phyloP scores from a whole-genome alignment of 2,888 invertebrate genomes.

The Mesoligia furuncula region DNA sequence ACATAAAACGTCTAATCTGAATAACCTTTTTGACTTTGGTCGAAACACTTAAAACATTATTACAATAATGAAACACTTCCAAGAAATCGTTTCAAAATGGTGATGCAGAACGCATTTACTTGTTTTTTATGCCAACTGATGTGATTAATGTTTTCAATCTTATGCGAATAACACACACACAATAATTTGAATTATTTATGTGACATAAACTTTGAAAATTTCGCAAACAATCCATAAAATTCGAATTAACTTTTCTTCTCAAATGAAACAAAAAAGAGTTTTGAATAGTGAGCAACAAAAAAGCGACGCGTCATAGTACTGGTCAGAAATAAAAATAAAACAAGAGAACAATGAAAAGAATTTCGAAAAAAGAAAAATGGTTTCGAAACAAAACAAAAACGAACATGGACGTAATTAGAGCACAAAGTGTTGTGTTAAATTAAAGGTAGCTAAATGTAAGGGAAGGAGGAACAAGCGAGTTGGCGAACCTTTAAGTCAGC shows the following conservation, averaged over 20 bases:
- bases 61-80: slow-evolving; percentile 59
- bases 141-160: slow-evolving; percentile 73
- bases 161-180: slow-evolving; percentile 65
- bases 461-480: slow-evolving; percentile 76
- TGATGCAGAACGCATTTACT: slow-evolving; percentile 56
- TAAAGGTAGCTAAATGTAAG: slow-evolving; percentile 74
- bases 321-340: slow-evolving; percentile 39
- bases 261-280: slow-evolving; percentile 25
- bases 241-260: slow-evolving; percentile 12
- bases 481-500: slow-evolving; percentile 84
- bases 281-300: slow-evolving; percentile 30
- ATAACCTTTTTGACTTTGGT: slow-evolving; percentile 35
- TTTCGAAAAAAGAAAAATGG: slow-evolving; percentile 57
- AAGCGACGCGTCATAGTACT: slow-evolving; percentile 29
- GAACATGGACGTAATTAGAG: slow-evolving; percentile 80
- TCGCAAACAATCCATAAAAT: slow-evolving; percentile 44
- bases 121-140: slow-evolving; percentile 66
- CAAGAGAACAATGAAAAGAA: slow-evolving; percentile 49
- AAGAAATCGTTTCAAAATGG: slow-evolving; percentile 62
- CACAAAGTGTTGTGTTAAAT: slow-evolving; percentile 84
- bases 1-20: slow-evolving; percentile 17
- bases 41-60: slow-evolving; percentile 50
- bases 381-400: slow-evolving; percentile 60
- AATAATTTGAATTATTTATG: slow-evolving; percentile 70
- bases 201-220: slow-evolving; percentile 54